Conservation (phyloP, 2,888 invertebrate species). For the Eilema depressum region DNA sequence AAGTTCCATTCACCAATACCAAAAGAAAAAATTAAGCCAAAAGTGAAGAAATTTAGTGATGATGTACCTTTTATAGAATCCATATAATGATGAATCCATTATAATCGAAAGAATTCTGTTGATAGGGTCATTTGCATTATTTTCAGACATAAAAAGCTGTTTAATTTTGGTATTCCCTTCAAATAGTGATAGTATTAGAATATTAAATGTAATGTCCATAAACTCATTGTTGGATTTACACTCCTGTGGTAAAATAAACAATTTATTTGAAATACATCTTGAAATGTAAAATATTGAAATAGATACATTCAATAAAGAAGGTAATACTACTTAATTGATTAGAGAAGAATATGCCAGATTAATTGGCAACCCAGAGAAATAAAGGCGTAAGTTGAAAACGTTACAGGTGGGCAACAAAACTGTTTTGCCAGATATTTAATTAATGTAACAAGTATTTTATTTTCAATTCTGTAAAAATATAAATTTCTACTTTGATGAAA, state of each 20-base stretch:
- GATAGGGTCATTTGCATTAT: slow-evolving; percentile 50
- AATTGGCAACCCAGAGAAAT: too few relatives aligned
- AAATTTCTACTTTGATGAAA: too few relatives aligned
- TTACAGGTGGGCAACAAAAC: too few relatives aligned
- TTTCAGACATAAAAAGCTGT: slow-evolving; percentile 52
- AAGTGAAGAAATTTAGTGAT: too few relatives aligned
- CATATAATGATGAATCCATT: slow-evolving; percentile 48
- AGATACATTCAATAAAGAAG: background rate
- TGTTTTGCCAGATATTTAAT: too few relatives aligned
- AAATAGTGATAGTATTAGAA: slow-evolving; percentile 58
- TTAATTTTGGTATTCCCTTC: slow-evolving; percentile 52
- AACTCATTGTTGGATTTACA: slow-evolving; percentile 38
- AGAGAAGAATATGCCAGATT: background rate
- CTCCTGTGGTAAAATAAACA: slow-evolving; percentile 51
- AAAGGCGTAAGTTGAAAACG: too few relatives aligned
- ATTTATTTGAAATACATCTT: background rate
- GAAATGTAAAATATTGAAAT: background rate
- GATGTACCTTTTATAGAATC: slow-evolving; percentile 58
- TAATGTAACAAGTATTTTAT: too few relatives aligned
- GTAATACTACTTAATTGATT: background rate
- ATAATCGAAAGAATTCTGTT: slow-evolving; percentile 55
- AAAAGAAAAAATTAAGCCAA: background rate
- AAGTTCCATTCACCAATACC: background rate
- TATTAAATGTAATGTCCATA: slow-evolving; percentile 56
- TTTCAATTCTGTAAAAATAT: too few relatives aligned